phyloP scores from a whole-genome alignment of 2,113 vertebrate species.

The Psephotus haematonotus region DNA sequence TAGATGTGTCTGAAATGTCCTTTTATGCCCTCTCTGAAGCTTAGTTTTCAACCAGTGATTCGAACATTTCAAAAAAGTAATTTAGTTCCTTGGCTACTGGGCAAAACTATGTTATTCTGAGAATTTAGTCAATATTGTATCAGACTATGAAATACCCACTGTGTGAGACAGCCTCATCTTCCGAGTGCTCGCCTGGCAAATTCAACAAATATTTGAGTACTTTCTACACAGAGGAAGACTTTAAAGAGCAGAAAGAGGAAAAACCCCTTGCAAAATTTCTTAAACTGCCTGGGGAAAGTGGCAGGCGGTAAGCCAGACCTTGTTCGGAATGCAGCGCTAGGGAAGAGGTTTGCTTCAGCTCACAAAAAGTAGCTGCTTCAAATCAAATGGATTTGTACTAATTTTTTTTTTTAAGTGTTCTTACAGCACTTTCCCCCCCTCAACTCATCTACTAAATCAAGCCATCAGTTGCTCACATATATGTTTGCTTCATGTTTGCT shows the following conservation, averaged over 20 bases:
- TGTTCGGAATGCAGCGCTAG: fast-evolving
- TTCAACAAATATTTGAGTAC: not conserved
- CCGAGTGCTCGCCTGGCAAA: not conserved
- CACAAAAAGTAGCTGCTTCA: not conserved
- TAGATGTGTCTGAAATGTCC: not conserved
- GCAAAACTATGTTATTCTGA: not conserved
- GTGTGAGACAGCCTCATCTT: not conserved
- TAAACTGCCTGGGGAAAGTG: not conserved
- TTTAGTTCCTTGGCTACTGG: not conserved
- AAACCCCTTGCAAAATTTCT: not conserved
- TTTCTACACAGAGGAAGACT: not conserved
- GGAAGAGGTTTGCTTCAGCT: not conserved
- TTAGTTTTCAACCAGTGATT: not conserved
- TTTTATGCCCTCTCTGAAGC: not conserved
- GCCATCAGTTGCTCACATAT: not conserved
- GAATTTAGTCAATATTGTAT: not conserved
- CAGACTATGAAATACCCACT: not conserved
- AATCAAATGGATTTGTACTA: not conserved
- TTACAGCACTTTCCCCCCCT: fast-evolving
- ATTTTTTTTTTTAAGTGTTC: not conserved
- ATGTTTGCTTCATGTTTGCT: not conserved
- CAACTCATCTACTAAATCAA: not conserved
- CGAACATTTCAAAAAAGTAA: not conserved
- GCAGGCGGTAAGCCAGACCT: not conserved
- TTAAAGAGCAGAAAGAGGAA: not conserved